These are phyloP conservation scores for Vanessa cardui DNA, from an alignment of 2,888 invertebrate genomes.

Conservation along the genomic window DNA sequence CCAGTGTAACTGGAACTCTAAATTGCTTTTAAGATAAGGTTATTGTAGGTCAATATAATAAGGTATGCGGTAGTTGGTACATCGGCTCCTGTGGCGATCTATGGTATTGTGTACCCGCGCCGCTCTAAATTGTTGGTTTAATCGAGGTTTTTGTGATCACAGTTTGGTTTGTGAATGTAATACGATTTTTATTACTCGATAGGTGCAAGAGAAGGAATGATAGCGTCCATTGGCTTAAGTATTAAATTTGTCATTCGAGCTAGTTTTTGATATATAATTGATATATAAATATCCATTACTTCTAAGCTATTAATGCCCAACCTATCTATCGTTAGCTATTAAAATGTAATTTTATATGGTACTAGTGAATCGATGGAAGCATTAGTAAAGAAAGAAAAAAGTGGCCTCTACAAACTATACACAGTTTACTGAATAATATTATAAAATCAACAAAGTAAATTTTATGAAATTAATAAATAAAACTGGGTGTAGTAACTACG, in stretches of 20 bases:
- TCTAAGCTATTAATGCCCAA: neutral
- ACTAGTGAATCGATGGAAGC: no score
- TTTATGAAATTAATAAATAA: neutral
- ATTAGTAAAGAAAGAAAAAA: no score
- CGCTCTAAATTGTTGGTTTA: conserved; percentile 78
- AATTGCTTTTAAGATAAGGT: conserved; percentile 16
- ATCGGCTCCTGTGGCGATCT: conserved; percentile 72
- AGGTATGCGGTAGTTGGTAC: conserved; percentile 37
- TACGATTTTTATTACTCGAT: conserved; percentile 52
- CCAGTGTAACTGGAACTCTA: conserved; percentile 49
- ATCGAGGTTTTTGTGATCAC: conserved; percentile 73
- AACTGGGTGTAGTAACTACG: no score
- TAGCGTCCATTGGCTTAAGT: conserved; percentile 33
- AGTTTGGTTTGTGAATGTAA: conserved; percentile 63
- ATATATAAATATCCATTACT: neutral
- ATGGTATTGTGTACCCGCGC: conserved; percentile 68
- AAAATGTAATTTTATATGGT: neutral
- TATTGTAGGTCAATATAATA: conserved; percentile 19
- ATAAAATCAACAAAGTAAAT: neutral
- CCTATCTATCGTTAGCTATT: neutral
- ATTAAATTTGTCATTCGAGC: conserved; percentile 17
- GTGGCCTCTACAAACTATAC: no score
- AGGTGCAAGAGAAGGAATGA: conserved; percentile 56
- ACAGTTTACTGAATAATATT: neutral
- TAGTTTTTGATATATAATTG: neutral